These are phyloP conservation scores for Drosophila micromelanica DNA, from an alignment of 1,140 invertebrate genomes.

Conservation along the genomic window DNA sequence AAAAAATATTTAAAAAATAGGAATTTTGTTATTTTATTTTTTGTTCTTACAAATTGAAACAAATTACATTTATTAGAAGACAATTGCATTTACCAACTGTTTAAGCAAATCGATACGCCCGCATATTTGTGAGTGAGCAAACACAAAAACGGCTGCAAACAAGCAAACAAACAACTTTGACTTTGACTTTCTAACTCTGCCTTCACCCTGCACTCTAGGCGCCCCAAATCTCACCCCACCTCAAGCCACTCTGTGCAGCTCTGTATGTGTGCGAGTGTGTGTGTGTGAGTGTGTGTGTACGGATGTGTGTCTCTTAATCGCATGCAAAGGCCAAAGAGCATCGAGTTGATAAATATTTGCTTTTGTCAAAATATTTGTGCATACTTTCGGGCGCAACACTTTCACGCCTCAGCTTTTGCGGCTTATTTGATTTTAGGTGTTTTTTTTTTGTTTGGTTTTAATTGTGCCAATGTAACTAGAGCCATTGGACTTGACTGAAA, in stretches of 20 bases:
- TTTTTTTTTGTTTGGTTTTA: constrained; percentile 66
- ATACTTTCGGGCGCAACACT: constrained; percentile 57
- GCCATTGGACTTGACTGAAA: constrained; percentile 23
- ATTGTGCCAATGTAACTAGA: constrained; percentile 57
- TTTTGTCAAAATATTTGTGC: constrained; percentile 72
- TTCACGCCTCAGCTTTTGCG: constrained; percentile 42
- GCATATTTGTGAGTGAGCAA: background rate
- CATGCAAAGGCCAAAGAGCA: constrained; percentile 66
- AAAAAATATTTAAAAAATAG: no score
- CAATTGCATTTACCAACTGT: background rate
- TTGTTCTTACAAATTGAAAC: no score
- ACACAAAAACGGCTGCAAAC: constrained; percentile 23
- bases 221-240: background rate
- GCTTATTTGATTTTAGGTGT: constrained; percentile 1
- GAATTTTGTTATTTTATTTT: no score
- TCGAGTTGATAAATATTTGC: constrained; percentile 76
- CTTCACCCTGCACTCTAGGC: constrained; percentile 29
- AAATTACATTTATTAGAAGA: no score
- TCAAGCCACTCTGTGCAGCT: constrained; percentile 1
- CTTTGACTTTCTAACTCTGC: constrained; percentile 66
- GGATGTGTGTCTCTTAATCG: constrained; percentile 40
- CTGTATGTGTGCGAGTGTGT: constrained; percentile 44
- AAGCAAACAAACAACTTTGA: constrained; percentile 68
- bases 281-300: constrained; percentile 45
- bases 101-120: constrained; percentile 6